phyloP scores from a whole-genome alignment of 2,888 invertebrate genomes.

The Petrophora chlorosata region DNA sequence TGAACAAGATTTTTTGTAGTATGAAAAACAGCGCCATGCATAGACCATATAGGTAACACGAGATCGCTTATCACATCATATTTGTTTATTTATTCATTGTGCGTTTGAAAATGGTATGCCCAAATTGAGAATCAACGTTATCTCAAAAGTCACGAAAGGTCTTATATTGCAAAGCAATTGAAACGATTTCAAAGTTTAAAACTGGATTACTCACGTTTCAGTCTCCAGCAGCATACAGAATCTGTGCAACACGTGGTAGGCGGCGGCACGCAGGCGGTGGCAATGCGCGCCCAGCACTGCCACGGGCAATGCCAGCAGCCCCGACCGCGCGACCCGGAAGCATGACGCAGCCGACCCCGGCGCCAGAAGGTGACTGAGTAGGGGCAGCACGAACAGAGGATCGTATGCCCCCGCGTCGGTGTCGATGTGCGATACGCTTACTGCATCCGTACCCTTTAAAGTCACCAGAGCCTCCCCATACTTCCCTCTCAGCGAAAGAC shows the following conservation, averaged over 20 bases:
- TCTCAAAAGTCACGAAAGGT: too few relatives aligned
- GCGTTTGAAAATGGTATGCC: too few relatives aligned
- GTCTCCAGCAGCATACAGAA: constrained; percentile 90
- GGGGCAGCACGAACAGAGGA: constrained; percentile 91
- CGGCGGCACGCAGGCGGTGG: constrained; percentile 86
- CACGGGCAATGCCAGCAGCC: constrained; percentile 88
- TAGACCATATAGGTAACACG: too few relatives aligned
- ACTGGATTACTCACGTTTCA: constrained; percentile 78
- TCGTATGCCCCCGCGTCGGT: constrained; percentile 86
- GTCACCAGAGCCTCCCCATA: constrained; percentile 43
- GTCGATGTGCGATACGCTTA: constrained; percentile 50
- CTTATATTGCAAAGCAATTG: too few relatives aligned
- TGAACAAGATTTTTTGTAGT: too few relatives aligned
- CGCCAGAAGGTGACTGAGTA: constrained; percentile 89
- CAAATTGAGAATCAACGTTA: too few relatives aligned
- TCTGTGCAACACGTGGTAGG: constrained; percentile 88
- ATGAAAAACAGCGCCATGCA: too few relatives aligned
- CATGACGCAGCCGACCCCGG: constrained; percentile 90
- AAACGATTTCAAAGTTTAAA: constrained; percentile 30
- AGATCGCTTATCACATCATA: too few relatives aligned
- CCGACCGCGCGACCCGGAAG: constrained; percentile 87
- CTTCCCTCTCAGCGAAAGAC: constrained; percentile 48
- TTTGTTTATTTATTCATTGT: too few relatives aligned
- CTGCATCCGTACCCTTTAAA: constrained; percentile 47
- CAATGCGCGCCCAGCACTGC: constrained; percentile 88